Conservation (phyloP, 2,797 vertebrate species). For the Jordanella pulchra region DNA sequence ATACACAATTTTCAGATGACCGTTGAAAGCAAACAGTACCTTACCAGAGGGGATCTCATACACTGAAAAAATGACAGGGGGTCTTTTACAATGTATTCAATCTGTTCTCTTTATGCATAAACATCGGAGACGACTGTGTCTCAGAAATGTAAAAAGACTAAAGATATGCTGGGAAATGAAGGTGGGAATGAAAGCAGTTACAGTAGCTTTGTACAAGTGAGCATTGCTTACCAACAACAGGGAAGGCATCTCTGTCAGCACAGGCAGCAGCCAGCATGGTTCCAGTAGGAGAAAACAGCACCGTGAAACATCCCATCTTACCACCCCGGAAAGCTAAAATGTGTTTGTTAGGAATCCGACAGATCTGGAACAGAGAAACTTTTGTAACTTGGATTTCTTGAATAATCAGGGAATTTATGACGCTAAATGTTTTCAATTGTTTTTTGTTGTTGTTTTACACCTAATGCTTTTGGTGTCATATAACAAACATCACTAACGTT, state of each 20-base stretch:
- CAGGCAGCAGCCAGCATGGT: constrained; percentile 90
- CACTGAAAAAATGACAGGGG: constrained; percentile 76
- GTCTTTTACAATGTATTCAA: neutral
- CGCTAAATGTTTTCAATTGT: neutral
- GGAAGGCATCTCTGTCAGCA: constrained; percentile 90
- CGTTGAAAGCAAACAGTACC: constrained; percentile 87
- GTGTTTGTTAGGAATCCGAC: constrained; percentile 92
- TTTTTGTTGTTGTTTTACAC: neutral
- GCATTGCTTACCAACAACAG: constrained; percentile 84
- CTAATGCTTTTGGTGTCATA: no score
- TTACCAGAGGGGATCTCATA: constrained; percentile 96
- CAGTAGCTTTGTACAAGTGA: constrained; percentile 5
- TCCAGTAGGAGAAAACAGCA: constrained; percentile 90
- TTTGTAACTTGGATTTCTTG: neutral
- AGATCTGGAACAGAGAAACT: constrained; percentile 78
- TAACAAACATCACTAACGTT: neutral
- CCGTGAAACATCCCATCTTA: constrained; percentile 90
- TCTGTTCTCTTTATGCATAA: neutral
- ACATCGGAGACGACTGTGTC: neutral
- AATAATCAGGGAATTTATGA: neutral
- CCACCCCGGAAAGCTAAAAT: constrained; percentile 88
- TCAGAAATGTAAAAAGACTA: constrained; percentile 2
- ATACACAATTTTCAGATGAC: constrained; percentile 95
- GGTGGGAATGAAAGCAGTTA: neutral
- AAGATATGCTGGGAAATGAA: neutral